Percentiles rank a stretch among this genome's conserved stretches.
Conservation (phyloP, 2,888 invertebrate genomes). For the Melieria omissa region DNA sequence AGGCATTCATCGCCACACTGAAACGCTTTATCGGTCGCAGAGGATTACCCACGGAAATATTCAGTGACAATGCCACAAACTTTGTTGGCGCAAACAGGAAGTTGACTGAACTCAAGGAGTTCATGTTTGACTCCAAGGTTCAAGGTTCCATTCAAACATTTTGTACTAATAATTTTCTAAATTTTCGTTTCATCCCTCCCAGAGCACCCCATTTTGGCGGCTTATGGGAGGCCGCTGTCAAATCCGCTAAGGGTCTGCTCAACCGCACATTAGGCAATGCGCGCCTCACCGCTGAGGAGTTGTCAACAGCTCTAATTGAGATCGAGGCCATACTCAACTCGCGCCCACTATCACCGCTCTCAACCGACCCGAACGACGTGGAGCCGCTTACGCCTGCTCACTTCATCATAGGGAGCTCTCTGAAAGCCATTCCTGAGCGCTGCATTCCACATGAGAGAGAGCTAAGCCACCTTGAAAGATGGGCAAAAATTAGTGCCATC, state of each 20-base stretch:
- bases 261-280: conserved; percentile 15
- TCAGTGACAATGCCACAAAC: no score
- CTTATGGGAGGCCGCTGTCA: conserved; percentile 28
- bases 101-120: conserved; percentile 19
- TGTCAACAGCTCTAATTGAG: conserved; percentile 32
- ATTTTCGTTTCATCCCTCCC: conserved; percentile 26
- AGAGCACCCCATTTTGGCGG: conserved; percentile 27
- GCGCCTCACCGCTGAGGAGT: conserved; percentile 32
- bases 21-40: no score
- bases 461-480: conserved; percentile 17
- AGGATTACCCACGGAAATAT: no score
- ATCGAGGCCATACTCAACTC: conserved; percentile 37
- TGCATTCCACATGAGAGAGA: neutral
- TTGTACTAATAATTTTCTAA: neutral
- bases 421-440: conserved; percentile 22
- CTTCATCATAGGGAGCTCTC: conserved; percentile 29
- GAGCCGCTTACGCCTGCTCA: conserved; percentile 31
- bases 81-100: no score
- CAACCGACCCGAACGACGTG: conserved; percentile 25
- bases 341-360: conserved; percentile 32
- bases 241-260: conserved; percentile 27
- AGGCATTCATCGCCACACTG: no score
- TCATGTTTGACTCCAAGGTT: conserved; percentile 1
- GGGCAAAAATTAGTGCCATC: conserved; percentile 3
- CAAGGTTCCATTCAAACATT: neutral